Evolutionary conservation across 2,113 vertebrate genomes (phyloP).

Genomic region (Lamprologus sp.): DNA sequence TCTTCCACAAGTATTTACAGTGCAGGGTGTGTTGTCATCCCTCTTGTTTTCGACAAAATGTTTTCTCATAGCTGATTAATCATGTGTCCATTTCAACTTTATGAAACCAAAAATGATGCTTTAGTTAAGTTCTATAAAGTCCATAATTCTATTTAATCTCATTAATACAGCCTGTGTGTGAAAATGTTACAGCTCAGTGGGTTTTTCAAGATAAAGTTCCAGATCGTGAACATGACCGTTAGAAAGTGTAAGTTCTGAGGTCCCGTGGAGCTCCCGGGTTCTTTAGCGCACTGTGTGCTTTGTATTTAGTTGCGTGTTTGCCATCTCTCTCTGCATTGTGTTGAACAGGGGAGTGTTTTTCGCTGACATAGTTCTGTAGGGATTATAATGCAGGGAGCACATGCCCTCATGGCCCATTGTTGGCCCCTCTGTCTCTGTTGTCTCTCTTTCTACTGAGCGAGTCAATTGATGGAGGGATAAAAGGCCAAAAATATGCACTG

Average conservation of each 20-base stretch:
- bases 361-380: constrained; percentile 71
- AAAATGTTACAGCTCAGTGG: not conserved
- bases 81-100: not conserved
- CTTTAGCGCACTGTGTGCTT: not conserved
- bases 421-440: constrained; percentile 55
- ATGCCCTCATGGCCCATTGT: constrained; percentile 66
- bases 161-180: not conserved
- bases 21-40: constrained; percentile 39
- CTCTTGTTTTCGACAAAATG: not conserved
- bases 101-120: not conserved
- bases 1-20: constrained; percentile 45
- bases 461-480: constrained; percentile 73
- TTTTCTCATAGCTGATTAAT: not conserved
- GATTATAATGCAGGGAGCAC: constrained; percentile 70
- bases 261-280: not conserved
- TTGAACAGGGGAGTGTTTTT: constrained; percentile 37
- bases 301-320: constrained; percentile 40
- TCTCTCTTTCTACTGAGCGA: constrained; percentile 60
- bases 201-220: not conserved
- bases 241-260: not conserved
- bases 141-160: not conserved
- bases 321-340: constrained; percentile 47
- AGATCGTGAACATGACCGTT: not conserved
- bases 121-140: not conserved
- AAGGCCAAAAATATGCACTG: constrained; percentile 72